Evolutionary conservation across 2,888 invertebrate genomes (phyloP), one percentile per base, ranked within the genome.

Genomic region (Neuroscelio doddi): DNA sequence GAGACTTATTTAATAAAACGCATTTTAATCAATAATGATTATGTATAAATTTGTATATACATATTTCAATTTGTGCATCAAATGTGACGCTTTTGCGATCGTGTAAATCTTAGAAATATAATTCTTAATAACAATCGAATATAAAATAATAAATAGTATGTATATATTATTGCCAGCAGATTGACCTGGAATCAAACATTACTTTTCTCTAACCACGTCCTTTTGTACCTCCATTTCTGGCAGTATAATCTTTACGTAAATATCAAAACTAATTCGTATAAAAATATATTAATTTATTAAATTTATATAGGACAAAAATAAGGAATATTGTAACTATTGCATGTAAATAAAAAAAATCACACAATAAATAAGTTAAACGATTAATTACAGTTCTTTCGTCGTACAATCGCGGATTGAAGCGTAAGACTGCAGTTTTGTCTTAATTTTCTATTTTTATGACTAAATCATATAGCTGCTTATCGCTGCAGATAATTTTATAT

Each of bases 201-300:
- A 61, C 57, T 41, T 24, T 53, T 29, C 56, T 42, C 30, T 34
- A 30, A 53, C 44, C 56, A 46, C 2, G 21, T 44, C 26, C 26
- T 14, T 36, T 32, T n/a, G 8, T 61, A 45, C 42, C 34, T 53
- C 38, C 55, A 64, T 42, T 46, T 27, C 66, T 69, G 73, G 70
- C 74, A 71, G 70, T 76, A 69, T 56, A 32, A 58, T 64, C 32
- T 64, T 56, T 64, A 52, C 50, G 64, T 71, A 74, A 72, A 74
- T 77, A 75, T 68, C 61, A 70, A 71, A 69, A 71, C 69, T 73
- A 74, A 69, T 73, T 57, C 69, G 69, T 76, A 74, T 73, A 77
- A 74, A 77, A 77, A 78, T 77, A 76, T 75, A 73, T n/a, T n/a
- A n/a, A n/a, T n/a, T n/a, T n/a, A n/a, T n/a, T 68, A 69, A 71